A percentile compares a stretch with the other conserved stretches of the same genome.
Conservation (phyloP, 1,140 invertebrate genomes). For the Drosophila athabasca region DNA sequence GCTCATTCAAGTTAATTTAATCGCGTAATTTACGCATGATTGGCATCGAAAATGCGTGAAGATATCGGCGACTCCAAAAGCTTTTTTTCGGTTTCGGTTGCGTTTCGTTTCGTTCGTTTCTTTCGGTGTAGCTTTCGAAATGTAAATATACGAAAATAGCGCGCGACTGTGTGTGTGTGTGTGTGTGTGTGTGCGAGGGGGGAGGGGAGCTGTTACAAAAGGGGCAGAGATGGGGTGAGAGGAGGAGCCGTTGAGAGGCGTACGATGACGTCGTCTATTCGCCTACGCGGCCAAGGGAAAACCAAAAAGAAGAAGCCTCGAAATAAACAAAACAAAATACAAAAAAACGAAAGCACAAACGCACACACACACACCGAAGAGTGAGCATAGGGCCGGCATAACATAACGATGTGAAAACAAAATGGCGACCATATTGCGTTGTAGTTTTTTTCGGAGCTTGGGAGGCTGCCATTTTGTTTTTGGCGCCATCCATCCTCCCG, state of each 20-base stretch:
- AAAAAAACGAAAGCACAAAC: conserved; percentile 25
- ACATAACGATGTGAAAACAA: conserved; percentile 71
- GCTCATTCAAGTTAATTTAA: conserved; percentile 77
- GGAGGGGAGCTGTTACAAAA: not conserved
- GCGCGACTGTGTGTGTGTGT: conserved; percentile 16
- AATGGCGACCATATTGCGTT: conserved; percentile 80
- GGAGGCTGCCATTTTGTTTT: conserved; percentile 76
- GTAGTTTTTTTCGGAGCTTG: conserved; percentile 67
- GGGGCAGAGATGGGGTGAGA: not conserved
- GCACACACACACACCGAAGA: conserved; percentile 37
- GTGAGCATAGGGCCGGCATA: conserved; percentile 53
- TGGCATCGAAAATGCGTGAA: conserved; percentile 71
- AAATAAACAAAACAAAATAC: conserved; percentile 48
- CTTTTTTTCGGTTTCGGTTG: conserved; percentile 17
- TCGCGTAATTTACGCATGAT: conserved; percentile 82
- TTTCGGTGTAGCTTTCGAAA: conserved; percentile 65
- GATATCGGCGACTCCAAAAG: conserved; percentile 40
- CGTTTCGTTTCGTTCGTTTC: conserved; percentile 13
- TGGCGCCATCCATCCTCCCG: conserved; percentile 45
- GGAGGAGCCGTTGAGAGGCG: conserved; percentile 4
- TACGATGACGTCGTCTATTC: conserved; percentile 69
- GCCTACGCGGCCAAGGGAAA: conserved; percentile 50
- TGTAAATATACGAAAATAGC: conserved; percentile 78
- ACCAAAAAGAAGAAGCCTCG: conserved; percentile 44
- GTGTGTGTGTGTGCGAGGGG: conserved; percentile 4